These are phyloP conservation scores for Dorcus hopei DNA, from an alignment of 2,888 invertebrate species.

Conservation along the genomic window DNA sequence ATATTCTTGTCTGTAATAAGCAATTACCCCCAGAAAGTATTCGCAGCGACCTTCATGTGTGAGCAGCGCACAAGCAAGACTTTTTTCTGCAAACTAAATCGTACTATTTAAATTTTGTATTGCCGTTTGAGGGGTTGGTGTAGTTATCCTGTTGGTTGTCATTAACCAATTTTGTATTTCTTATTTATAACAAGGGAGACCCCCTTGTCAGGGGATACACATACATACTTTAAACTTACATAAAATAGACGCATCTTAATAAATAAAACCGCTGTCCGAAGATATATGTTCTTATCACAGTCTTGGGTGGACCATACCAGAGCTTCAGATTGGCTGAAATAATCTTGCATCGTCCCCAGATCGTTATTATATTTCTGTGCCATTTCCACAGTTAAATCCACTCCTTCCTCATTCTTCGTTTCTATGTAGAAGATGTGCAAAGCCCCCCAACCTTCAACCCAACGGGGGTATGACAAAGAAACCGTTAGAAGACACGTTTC, in stretches of 20 bases:
- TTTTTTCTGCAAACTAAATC: conserved; percentile 38
- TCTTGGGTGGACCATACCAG: conserved; percentile 37
- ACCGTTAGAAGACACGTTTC: conserved; percentile 44
- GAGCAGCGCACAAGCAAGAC: conserved; percentile 36
- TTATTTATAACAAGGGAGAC: conserved; percentile 11
- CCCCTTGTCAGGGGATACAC: neutral
- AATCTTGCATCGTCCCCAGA: conserved; percentile 14
- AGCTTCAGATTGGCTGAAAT: conserved; percentile 33
- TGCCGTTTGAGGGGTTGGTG: too few relatives aligned
- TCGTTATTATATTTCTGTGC: conserved; percentile 34
- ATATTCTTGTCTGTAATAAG: conserved; percentile 38
- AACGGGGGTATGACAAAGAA: conserved; percentile 35
- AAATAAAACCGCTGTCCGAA: conserved; percentile 36
- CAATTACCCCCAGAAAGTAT: conserved; percentile 42
- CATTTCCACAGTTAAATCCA: conserved; percentile 40
- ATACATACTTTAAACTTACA: neutral
- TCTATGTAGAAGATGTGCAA: conserved; percentile 41
- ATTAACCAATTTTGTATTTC: too few relatives aligned
- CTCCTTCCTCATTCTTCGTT: conserved; percentile 36
- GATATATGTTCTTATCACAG: conserved; percentile 28
- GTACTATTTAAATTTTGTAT: too few relatives aligned
- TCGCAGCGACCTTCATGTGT: conserved; percentile 35
- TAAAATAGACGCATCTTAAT: conserved; percentile 35
- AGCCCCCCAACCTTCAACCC: conserved; percentile 44
- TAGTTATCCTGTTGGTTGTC: too few relatives aligned